These are phyloP conservation scores for Cyanoderma ruficeps DNA, from an alignment of 2,113 vertebrate genomes.

Conservation along the genomic window DNA sequence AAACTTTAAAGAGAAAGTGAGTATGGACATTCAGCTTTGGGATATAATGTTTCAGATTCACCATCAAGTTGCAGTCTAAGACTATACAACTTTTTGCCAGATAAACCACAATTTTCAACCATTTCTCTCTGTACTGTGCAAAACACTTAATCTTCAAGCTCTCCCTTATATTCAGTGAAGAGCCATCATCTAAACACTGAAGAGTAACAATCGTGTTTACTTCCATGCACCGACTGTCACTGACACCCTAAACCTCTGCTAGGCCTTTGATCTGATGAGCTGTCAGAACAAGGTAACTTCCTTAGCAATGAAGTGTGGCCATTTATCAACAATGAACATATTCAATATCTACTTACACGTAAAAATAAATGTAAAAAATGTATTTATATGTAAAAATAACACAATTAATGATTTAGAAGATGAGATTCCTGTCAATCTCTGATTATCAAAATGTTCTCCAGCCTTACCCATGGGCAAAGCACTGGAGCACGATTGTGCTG, in stretches of 20 bases:
- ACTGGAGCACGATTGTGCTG: neutral
- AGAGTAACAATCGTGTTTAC: neutral
- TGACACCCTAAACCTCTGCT: neutral
- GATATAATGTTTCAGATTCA: neutral
- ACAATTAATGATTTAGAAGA: neutral
- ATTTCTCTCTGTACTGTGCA: neutral
- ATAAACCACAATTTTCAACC: neutral
- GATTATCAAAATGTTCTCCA: neutral
- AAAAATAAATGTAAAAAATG: too few relatives aligned
- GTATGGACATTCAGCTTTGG: neutral
- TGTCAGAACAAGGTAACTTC: neutral
- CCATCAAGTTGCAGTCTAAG: neutral
- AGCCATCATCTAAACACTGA: neutral
- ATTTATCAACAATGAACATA: neutral
- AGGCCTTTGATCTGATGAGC: neutral
- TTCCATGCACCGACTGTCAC: neutral
- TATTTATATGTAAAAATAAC: neutral
- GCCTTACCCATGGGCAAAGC: neutral
- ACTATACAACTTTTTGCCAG: neutral
- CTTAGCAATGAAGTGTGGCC: neutral
- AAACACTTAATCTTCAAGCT: neutral
- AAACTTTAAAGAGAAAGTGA: neutral
- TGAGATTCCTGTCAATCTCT: neutral
- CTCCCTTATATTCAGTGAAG: neutral
- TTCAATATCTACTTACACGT: neutral